Percentiles rank a stretch among this genome's conserved stretches.
phyloP scores from a whole-genome alignment of 2,113 vertebrate species.

The Micronycteris hirsuta region DNA sequence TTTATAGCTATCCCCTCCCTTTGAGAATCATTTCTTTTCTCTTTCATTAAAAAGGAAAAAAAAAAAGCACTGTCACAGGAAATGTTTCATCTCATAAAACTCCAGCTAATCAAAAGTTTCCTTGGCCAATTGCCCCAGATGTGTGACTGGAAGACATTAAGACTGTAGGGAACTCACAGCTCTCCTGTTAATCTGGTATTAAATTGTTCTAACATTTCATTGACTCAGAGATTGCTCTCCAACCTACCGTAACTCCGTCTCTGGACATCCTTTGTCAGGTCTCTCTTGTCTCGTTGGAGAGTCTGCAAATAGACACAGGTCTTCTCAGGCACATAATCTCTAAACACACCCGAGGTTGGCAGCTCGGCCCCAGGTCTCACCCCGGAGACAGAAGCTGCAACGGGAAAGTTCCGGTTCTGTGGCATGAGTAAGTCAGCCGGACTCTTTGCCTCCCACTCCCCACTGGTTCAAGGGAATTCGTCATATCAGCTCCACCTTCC shows the following conservation, averaged over 20 bases:
- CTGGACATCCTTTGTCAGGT: background rate
- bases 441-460: background rate
- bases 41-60: background rate
- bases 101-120: slow-evolving; percentile 65
- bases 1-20: background rate
- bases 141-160: slow-evolving; percentile 49
- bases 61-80: slow-evolving; percentile 17
- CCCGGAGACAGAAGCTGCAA: background rate
- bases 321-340: background rate
- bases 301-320: slow-evolving; percentile 3
- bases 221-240: slow-evolving; percentile 52
- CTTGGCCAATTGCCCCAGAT: slow-evolving; percentile 53
- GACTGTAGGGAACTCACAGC: slow-evolving; percentile 52
- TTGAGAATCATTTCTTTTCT: slow-evolving; percentile 45
- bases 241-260: slow-evolving; percentile 16
- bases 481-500: background rate
- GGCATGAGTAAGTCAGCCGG: background rate
- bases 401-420: background rate
- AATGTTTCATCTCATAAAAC: slow-evolving; percentile 63
- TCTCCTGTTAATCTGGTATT: slow-evolving; percentile 58
- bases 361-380: background rate
- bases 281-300: slow-evolving; percentile 26
- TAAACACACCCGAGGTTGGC: background rate
- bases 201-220: slow-evolving; percentile 64
- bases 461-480: background rate